These are phyloP conservation scores for Leptarthrus brevirostris DNA, from an alignment of 2,888 invertebrate species.

Conservation along the genomic window DNA sequence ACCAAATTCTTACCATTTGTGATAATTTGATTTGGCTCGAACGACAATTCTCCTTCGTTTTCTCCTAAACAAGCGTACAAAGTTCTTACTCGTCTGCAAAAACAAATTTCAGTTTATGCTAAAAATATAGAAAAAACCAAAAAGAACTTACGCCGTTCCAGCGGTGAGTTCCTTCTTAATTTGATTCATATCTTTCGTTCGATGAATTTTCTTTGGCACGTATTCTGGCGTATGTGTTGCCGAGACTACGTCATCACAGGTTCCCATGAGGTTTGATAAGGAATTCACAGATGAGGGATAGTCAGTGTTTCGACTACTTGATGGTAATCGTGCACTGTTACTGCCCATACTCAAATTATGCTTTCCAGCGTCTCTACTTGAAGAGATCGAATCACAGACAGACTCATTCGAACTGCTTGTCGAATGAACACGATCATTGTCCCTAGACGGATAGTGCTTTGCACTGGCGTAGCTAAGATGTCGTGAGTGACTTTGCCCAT, in stretches of 20 bases:
- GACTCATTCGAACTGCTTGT: constrained; percentile 90
- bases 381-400: constrained; percentile 76
- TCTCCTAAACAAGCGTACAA: constrained; percentile 96
- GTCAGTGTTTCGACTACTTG: constrained; percentile 34
- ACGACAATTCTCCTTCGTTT: constrained; percentile 95
- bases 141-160: constrained; percentile 64
- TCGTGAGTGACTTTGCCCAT: constrained; percentile 56
- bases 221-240: constrained; percentile 59
- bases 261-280: constrained; percentile 47
- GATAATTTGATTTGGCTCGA: constrained; percentile 98
- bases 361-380: constrained; percentile 68
- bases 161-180: constrained; percentile 65
- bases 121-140: neutral
- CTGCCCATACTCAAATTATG: constrained; percentile 34
- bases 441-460: constrained; percentile 59
- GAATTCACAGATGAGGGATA: constrained; percentile 48
- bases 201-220: constrained; percentile 71
- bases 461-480: constrained; percentile 62
- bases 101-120: constrained; percentile 15
- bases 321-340: constrained; percentile 51
- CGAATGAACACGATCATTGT: constrained; percentile 64
- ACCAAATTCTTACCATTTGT: constrained; percentile 93
- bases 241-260: constrained; percentile 49
- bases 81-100: constrained; percentile 85
- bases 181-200: constrained; percentile 68